Conservation (phyloP, 2,888 invertebrate genomes). For the Macrosiphum euphorbiae region DNA sequence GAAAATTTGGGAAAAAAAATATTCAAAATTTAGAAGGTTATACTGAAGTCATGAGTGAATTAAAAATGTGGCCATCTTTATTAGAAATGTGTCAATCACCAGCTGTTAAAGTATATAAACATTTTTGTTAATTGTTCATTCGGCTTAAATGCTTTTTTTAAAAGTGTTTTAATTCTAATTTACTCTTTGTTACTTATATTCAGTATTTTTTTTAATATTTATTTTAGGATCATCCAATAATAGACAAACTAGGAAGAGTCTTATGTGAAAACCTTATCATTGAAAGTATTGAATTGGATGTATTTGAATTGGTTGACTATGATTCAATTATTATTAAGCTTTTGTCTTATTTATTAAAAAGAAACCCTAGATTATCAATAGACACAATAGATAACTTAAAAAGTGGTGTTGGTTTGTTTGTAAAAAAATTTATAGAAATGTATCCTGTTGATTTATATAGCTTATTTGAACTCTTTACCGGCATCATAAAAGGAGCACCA, state of each 20-base stretch:
- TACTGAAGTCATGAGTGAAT: constrained; percentile 45
- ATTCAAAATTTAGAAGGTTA: constrained; percentile 48
- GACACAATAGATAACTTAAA: constrained; percentile 41
- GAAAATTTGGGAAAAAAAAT: constrained; percentile 51
- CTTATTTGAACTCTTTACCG: constrained; percentile 51
- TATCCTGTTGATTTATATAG: constrained; percentile 57
- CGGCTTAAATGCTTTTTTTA: not conserved
- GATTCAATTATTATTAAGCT: constrained; percentile 50
- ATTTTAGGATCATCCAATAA: constrained; percentile 53
- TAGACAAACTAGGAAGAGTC: constrained; percentile 49
- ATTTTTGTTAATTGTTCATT: not conserved
- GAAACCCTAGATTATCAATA: constrained; percentile 40
- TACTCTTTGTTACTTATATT: not conserved
- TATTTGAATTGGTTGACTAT: constrained; percentile 56
- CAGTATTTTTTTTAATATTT: not conserved
- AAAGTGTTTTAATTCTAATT: not conserved
- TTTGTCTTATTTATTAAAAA: constrained; percentile 43
- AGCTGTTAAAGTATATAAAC: constrained; percentile 44
- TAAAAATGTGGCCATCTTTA: constrained; percentile 58
- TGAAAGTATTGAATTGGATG: constrained; percentile 52
- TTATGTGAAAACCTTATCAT: constrained; percentile 49
- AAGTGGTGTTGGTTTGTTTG: constrained; percentile 50
- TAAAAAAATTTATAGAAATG: constrained; percentile 55
- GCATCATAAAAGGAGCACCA: constrained; percentile 56
- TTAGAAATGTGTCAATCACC: constrained; percentile 52